phyloP scores from a whole-genome alignment of 2,888 invertebrate genomes.

The Odontomyia ornata region DNA sequence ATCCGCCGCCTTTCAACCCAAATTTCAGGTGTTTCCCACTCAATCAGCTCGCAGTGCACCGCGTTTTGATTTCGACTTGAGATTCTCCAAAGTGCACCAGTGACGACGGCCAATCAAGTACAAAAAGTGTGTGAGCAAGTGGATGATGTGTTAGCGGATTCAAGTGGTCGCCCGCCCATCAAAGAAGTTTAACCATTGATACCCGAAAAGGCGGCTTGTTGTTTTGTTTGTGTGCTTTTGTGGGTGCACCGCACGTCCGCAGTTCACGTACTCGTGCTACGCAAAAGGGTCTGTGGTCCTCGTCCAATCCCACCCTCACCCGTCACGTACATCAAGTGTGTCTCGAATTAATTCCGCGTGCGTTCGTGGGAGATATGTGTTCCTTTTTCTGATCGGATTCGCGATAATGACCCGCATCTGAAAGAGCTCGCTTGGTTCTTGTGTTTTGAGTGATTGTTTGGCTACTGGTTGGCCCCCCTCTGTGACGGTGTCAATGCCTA shows the following conservation, averaged over 20 bases:
- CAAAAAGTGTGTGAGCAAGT: not conserved
- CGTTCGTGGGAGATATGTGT: slow-evolving; percentile 4
- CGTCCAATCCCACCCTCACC: slow-evolving; percentile 2
- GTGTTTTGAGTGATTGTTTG: not conserved
- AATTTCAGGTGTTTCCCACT: slow-evolving; percentile 1
- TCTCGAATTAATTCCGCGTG: slow-evolving; percentile 24
- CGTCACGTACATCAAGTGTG: slow-evolving; percentile 7
- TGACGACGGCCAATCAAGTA: slow-evolving; percentile 8
- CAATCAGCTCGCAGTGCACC: not conserved
- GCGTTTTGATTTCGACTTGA: not conserved
- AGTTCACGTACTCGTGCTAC: not conserved
- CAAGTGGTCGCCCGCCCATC: slow-evolving; percentile 4
- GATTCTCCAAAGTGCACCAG: not conserved
- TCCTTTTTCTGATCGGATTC: slow-evolving; percentile 8
- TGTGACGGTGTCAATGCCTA: not conserved
- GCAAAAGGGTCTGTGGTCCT: not conserved
- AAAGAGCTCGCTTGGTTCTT: not conserved
- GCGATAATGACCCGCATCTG: slow-evolving; percentile 33
- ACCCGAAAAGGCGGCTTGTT: slow-evolving; percentile 15
- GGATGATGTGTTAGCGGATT: slow-evolving; percentile 15
- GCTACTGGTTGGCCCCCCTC: not conserved
- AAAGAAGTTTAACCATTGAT: not conserved
- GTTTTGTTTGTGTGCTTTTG: not conserved
- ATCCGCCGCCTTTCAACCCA: not conserved
- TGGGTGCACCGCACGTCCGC: not conserved